Base-by-base conservation (phyloP, 2,113 vertebrate species). In the Theristicus caerulescens region DNA sequence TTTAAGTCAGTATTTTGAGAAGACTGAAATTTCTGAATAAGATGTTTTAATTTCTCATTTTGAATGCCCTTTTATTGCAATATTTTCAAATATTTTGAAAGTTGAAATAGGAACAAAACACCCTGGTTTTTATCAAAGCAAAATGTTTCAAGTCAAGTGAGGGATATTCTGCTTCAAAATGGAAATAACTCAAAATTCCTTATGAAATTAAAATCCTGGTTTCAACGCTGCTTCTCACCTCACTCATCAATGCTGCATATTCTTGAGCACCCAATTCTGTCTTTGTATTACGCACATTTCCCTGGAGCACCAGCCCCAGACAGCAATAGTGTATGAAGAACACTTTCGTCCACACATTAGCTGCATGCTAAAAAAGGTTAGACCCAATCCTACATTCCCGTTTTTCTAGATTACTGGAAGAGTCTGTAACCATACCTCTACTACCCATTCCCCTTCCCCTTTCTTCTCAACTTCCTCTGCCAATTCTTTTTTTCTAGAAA, bases 401-500 rank as follows among this genome's bases (percentile, higher is more conserved):
- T 22, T 71, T 76, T 65, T 71, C 81, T 66, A 38, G 42, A 6
- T 65, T n/a, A 57, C 6, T 54, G 17, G 16, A 65, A 82, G 8
- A 62, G 36, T n/a, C 74, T 83, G 17, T 65, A 65, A 67, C 13
- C 44, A 40, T 54, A 40, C 49, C 61, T 88, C 16, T 82, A 58
- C 61, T 57, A 79, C 46, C 65, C 14, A 7, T 55, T 31, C 7
- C 40, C n/a, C 34, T 88, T 82, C 62, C 58, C 57, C 90, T 90
- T 59, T 77, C 40, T 82, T 91, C 87, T 94, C 77, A 82, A 17
- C 38, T 51, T 95, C 58, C 36, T 85, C 94, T 93, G 80, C 73
- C 78, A 61, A 40, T 82, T 64, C 4, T 44, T 71, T 64, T 79
- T 71, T 36, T 47, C 58, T 32, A 93, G 70, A 82, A 84, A 46